Conservation (phyloP, 2,888 invertebrate species). For the Bhutanitis thaidina region DNA sequence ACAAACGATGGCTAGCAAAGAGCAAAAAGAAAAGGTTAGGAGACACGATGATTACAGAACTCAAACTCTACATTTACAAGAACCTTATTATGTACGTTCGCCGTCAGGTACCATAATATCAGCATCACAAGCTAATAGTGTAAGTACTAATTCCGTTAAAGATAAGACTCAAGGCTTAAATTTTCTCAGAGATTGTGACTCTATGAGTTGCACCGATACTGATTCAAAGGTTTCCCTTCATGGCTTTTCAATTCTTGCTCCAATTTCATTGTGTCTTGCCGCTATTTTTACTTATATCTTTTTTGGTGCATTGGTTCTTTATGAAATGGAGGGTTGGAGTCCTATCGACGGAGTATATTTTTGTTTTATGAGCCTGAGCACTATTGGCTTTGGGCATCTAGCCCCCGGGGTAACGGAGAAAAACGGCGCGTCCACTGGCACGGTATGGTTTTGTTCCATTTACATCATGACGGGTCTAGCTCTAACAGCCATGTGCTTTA, state of each 20-base stretch:
- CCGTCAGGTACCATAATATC: slow-evolving; percentile 76
- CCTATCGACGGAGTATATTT: slow-evolving; percentile 95
- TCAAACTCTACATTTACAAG: slow-evolving; percentile 83
- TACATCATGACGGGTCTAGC: slow-evolving; percentile 95
- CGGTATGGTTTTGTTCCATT: slow-evolving; percentile 93
- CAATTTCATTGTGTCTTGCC: slow-evolving; percentile 91
- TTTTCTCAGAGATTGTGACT: slow-evolving; percentile 74
- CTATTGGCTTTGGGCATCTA: slow-evolving; percentile 94
- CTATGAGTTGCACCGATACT: slow-evolving; percentile 82
- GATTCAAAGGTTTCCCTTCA: slow-evolving; percentile 85
- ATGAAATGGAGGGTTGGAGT: slow-evolving; percentile 95
- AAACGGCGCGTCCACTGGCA: slow-evolving; percentile 78
- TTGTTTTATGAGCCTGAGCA: slow-evolving; percentile 96
- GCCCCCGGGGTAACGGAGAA: slow-evolving; percentile 84
- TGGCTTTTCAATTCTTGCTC: slow-evolving; percentile 90
- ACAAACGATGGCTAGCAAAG: slow-evolving; percentile 89
- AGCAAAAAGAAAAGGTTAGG: slow-evolving; percentile 87
- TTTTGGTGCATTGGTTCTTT: slow-evolving; percentile 93
- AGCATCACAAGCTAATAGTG: slow-evolving; percentile 71
- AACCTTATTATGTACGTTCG: slow-evolving; percentile 84
- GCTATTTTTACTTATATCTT: slow-evolving; percentile 95
- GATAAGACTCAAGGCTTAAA: slow-evolving; percentile 65
- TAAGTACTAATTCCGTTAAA: slow-evolving; percentile 63
- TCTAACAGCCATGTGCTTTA: slow-evolving; percentile 94
- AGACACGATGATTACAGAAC: slow-evolving; percentile 83